These are phyloP conservation scores for Ara ararauna DNA, from an alignment of 2,797 vertebrate species.

Conservation along the genomic window DNA sequence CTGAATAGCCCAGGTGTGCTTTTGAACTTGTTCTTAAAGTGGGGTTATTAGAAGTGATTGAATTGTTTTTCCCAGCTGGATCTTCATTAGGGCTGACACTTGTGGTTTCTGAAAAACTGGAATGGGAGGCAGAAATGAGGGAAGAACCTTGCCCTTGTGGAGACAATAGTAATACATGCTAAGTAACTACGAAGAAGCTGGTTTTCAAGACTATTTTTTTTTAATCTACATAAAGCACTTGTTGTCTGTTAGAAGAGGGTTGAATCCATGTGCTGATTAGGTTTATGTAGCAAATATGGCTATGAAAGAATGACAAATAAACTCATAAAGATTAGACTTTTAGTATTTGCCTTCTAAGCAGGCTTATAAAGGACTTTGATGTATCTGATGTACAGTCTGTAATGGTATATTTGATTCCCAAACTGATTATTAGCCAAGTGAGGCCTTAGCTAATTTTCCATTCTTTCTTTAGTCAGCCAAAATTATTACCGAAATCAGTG, in stretches of 20 bases:
- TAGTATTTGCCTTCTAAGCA: neutral
- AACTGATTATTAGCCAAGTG: slow-evolving; percentile 1
- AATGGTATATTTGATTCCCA: neutral
- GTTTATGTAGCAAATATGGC: neutral
- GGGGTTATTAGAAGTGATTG: neutral
- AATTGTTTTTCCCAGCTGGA: neutral
- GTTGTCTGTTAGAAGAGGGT: neutral
- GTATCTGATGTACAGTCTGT: neutral
- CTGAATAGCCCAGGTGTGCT: neutral
- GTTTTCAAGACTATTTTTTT: neutral
- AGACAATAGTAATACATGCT: neutral
- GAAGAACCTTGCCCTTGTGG: neutral
- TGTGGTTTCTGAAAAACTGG: slow-evolving; percentile 27
- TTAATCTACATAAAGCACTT: neutral
- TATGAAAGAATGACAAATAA: neutral
- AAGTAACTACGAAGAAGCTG: neutral
- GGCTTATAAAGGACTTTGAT: neutral
- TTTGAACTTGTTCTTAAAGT: slow-evolving; percentile 34
- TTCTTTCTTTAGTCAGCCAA: slow-evolving; percentile 1
- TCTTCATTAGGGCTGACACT: neutral
- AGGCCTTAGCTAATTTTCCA: slow-evolving; percentile 17
- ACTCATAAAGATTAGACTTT: neutral
- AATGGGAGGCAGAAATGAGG: neutral
- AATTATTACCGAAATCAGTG: slow-evolving; percentile 11
- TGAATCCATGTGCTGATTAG: neutral